Evolutionary conservation across 2,797 vertebrate genomes (phyloP), one percentile per base, ranked within the genome.

Genomic region (Falco naumanni): DNA sequence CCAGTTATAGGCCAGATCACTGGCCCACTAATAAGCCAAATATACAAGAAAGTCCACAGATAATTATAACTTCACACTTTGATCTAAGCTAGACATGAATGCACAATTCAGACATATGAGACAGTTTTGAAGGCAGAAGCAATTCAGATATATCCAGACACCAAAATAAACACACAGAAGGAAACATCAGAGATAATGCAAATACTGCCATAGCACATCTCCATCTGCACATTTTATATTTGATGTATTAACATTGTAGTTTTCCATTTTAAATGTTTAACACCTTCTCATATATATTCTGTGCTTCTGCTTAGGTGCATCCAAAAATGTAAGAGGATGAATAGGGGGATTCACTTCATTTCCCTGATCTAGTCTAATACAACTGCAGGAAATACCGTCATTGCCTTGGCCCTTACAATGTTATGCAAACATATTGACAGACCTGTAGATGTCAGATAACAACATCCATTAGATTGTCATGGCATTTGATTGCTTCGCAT

Each of bases 1-100:
- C 39, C 86, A 94, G 63, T 39, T 89, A 45, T 5, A 89, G 81
- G 57, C 48, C 65, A 94, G 75, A 89, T 74, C 57, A 26, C 47
- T 34, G 33, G 84, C 60, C 59, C 47, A 65, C 83, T 91, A 90
- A 93, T 85, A 91, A 95, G 39, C 39, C 75, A 97, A 84, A 91
- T 79, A 85, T 19, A 86, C 22, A 83, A 89, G 76, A 68, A 90
- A 89, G 20, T 39, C 53, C 74, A 89, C 59, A 61, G 50, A 76
- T 60, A 78, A 66, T 63, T 81, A 79, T 17, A 34, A 84, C 34
- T 88, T 69, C 61, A 57, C 0, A 1, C 66, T 96, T 91, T 75
- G 70, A 89, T 91, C 60, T 72, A 76, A 51, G 54, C 41, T 60
- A 87, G 51, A 66, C 45, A 90, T 15, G 54, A 91, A 89, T 7